Conservation (phyloP, 2,888 invertebrate genomes). For the Andrena flavipes region DNA sequence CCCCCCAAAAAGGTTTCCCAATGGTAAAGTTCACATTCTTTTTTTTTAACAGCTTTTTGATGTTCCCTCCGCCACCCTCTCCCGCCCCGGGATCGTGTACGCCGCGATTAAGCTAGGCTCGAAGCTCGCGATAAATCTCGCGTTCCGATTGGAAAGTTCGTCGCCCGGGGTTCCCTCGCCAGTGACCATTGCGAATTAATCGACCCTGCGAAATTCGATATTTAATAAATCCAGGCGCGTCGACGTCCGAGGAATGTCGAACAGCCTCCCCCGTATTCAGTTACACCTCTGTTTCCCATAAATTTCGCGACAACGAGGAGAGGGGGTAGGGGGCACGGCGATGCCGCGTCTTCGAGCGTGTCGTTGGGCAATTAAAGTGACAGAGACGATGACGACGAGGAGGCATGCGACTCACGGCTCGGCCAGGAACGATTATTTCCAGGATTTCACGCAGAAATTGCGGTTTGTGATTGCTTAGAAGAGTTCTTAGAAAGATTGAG, state of each 20-base stretch:
- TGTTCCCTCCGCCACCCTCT: no score
- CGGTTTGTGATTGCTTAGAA: no score
- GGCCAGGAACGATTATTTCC: not conserved
- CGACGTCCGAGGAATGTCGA: conserved; percentile 18
- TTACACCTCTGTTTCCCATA: conserved; percentile 46
- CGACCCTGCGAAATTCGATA: conserved; percentile 19
- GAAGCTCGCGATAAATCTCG: not conserved
- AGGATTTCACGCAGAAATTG: not conserved
- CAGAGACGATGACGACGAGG: conserved; percentile 30
- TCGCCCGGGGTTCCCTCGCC: not conserved
- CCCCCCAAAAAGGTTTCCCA: no score
- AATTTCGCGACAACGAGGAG: conserved; percentile 26
- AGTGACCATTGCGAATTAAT: not conserved
- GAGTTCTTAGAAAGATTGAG: no score
- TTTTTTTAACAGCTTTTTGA: no score
- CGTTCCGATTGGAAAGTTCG: not conserved
- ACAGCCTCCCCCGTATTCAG: conserved; percentile 33
- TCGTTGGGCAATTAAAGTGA: conserved; percentile 41
- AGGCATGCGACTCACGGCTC: conserved; percentile 10
- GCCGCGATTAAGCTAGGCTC: not conserved
- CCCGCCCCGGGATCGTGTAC: no score
- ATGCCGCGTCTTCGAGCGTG: not conserved
- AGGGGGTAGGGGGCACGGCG: conserved; percentile 3
- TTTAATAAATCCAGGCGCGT: conserved; percentile 45
- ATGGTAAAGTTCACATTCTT: no score